Conservation (phyloP, 1,140 invertebrate species). For the Ericerus pela region DNA sequence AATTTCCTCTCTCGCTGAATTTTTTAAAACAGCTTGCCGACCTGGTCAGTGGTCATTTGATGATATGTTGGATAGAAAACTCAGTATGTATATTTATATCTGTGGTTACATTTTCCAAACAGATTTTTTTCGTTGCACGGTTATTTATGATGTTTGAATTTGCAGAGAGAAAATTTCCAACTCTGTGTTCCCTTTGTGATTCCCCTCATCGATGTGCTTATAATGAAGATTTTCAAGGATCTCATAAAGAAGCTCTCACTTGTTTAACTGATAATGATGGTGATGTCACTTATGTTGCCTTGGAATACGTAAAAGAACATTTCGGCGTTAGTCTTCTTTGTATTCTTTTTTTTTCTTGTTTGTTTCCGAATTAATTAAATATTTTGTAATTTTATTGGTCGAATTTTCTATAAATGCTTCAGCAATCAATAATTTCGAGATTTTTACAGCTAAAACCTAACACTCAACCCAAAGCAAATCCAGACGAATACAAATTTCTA, state of each 20-base stretch:
- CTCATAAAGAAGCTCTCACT: conserved; percentile 45
- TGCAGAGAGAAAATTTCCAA: conserved; percentile 35
- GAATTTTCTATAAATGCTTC: neutral
- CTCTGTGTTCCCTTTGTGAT: conserved; percentile 36
- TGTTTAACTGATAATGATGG: conserved; percentile 41
- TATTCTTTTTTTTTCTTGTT: neutral
- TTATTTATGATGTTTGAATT: no score
- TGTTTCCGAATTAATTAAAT: neutral
- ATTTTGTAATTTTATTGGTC: neutral
- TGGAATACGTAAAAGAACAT: conserved; percentile 35
- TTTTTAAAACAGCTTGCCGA: conserved; percentile 45
- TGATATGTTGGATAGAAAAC: conserved; percentile 32
- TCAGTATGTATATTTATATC: conserved; percentile 38
- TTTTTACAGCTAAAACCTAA: neutral
- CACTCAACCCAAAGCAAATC: neutral
- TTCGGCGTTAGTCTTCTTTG: conserved; percentile 32
- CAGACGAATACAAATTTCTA: conserved; percentile 37
- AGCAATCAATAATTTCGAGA: neutral
- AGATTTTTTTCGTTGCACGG: neutral
- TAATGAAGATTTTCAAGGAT: conserved; percentile 32
- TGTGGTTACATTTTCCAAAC: conserved; percentile 9
- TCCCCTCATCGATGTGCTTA: conserved; percentile 29
- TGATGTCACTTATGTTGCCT: conserved; percentile 47
- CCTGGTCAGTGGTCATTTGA: conserved; percentile 48
- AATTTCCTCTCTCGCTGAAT: conserved; percentile 34